Percentiles rank a stretch among this genome's conserved stretches.
Conservation (phyloP, 2,888 invertebrate species). For the Tenthredo notha region DNA sequence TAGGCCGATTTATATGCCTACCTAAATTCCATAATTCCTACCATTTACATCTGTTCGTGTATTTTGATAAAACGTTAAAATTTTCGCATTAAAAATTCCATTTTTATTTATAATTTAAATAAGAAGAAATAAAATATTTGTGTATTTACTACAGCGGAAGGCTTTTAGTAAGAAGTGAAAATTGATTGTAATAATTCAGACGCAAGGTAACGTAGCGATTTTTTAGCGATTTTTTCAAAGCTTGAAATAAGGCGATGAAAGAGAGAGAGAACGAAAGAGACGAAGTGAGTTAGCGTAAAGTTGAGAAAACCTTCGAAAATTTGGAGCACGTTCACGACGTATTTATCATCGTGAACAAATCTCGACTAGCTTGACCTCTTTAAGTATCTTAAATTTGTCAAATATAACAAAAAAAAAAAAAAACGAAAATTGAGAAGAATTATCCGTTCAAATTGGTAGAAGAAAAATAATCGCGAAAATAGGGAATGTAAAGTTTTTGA, state of each 20-base stretch:
- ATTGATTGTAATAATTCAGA: background rate
- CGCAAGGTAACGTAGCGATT: background rate
- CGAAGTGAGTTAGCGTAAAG: conserved; percentile 12
- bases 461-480: background rate
- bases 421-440: background rate
- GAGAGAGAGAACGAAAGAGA: conserved; percentile 9
- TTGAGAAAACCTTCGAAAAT: conserved; percentile 27
- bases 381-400: conserved; percentile 6
- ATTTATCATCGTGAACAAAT: conserved; percentile 34
- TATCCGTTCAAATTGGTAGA: background rate
- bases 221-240: background rate
- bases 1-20: conserved; percentile 35
- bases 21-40: conserved; percentile 4
- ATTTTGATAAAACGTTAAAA: conserved; percentile 13
- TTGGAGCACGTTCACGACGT: conserved; percentile 27
- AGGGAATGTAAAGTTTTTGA: background rate
- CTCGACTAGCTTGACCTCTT: background rate
- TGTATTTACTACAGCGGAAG: background rate
- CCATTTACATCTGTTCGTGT: background rate
- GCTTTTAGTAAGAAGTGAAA: background rate
- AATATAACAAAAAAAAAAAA: background rate
- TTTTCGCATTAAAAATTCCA: background rate
- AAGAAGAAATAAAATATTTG: background rate
- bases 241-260: background rate
- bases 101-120: conserved; percentile 6